A percentile compares a stretch with the other conserved stretches of the same genome.
Evolutionary conservation across 2,113 vertebrate genomes (phyloP).

Genomic region (Acrocephalus arundinaceus): DNA sequence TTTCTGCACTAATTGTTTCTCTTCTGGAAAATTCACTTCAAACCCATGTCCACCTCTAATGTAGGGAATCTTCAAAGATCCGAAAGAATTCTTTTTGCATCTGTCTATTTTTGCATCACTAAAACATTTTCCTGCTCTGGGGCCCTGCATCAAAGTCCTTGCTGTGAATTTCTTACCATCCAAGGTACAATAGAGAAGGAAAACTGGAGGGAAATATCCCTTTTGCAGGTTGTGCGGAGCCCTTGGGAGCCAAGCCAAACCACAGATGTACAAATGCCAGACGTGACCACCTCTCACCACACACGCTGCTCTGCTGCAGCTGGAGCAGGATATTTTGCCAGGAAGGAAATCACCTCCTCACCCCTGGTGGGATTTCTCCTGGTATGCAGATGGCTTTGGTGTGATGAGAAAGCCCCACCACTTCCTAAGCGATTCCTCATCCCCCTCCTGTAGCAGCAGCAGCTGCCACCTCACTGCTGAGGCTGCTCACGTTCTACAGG

Average conservation of each 20-base stretch:
- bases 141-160: background rate
- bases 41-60: background rate
- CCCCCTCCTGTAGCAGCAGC: background rate
- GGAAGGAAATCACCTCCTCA: slow-evolving; percentile 10
- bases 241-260: background rate
- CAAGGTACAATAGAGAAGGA: background rate
- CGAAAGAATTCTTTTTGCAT: background rate
- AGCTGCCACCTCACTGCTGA: background rate
- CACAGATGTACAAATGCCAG: background rate
- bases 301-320: background rate
- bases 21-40: background rate
- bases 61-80: background rate
- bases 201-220: background rate
- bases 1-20: background rate
- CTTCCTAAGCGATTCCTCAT: background rate
- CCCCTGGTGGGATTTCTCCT: background rate
- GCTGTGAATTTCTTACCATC: background rate
- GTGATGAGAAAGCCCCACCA: background rate
- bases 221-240: background rate
- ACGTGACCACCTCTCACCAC: background rate
- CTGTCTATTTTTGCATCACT: background rate
- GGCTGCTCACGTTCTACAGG: background rate
- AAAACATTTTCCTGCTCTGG: background rate
- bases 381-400: background rate
- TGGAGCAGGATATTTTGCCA: background rate